Base-by-base conservation (phyloP, 2,888 invertebrate species). In the Steinernema hermaphroditum region DNA sequence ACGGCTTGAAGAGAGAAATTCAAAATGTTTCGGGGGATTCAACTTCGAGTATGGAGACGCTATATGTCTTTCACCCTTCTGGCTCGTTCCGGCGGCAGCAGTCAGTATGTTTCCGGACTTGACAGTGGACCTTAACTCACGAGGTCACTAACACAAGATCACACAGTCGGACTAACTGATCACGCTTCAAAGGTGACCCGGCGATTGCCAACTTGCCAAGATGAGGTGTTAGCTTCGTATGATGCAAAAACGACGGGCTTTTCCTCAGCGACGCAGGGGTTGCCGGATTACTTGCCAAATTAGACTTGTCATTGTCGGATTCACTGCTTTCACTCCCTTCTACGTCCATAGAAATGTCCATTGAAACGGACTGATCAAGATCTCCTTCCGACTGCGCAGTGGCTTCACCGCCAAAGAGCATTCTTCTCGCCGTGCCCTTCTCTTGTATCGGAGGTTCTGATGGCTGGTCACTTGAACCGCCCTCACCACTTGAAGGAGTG, bases 1-100 rank as follows among this genome's bases (percentile, higher is more conserved):
- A 8, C 62, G 62, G 32, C 29, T 29, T 12, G 62, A 62, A 6
- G 62, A 29, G 29, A 62, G 34, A 16, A 62, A 62, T 14, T 62
- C 62, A 16, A 62, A 62, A 16, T 62, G 62, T 19, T 29, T 62
- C n/a, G 62, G 62, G 2, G 62, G 62, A 16, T 62, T 62, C 12
- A 62, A 16, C 34, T 62, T 62, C 34, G 62, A 62, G 19, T 62
- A 62, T 2, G 62, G 62, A 14, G 62, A 62, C 6, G 62, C 4
- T 4, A 16, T 9, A 34, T 62, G 46, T 4, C 6, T 37, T 4
- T 37, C 37, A 12, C 12, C 4, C 12, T 37, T 37, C 37, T 37
- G 27, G 9, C 1, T 14, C 32, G 62, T 62, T 12, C 62, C 62
- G 16, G 62, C 62, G 29, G 62, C 62, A 4, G 29, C 62, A 6